A percentile compares a stretch with the other conserved stretches of the same genome.
phyloP scores from a whole-genome alignment of 2,113 vertebrate genomes.

The Octodon degus region DNA sequence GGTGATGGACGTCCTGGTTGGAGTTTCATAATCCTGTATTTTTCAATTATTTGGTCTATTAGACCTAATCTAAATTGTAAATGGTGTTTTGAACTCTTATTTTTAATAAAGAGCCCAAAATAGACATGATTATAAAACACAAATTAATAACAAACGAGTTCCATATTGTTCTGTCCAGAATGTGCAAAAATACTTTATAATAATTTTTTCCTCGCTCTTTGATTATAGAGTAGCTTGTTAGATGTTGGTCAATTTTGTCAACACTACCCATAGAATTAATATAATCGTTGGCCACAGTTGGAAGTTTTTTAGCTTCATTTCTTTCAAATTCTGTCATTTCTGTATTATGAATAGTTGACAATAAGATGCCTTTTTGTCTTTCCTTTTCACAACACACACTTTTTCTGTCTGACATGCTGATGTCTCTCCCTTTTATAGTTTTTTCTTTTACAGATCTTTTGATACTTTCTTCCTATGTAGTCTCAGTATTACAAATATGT shows the following conservation, averaged over 20 bases:
- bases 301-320: neutral
- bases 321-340: neutral
- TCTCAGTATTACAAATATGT: neutral
- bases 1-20: neutral
- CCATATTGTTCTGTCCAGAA: neutral
- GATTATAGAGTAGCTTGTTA: neutral
- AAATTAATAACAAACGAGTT: neutral
- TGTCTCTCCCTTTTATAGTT: neutral
- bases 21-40: neutral
- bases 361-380: neutral
- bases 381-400: neutral
- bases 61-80: neutral
- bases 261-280: neutral
- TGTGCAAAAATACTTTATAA: neutral
- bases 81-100: neutral
- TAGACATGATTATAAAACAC: neutral
- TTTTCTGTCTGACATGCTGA: neutral
- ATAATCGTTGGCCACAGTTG: neutral
- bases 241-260: neutral
- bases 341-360: neutral
- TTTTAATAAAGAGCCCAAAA: neutral
- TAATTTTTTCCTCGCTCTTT: neutral
- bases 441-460: neutral
- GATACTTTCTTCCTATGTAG: neutral
- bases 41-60: neutral